These are phyloP conservation scores for Thereva nobilitata DNA, from an alignment of 2,888 invertebrate species.

Conservation along the genomic window DNA sequence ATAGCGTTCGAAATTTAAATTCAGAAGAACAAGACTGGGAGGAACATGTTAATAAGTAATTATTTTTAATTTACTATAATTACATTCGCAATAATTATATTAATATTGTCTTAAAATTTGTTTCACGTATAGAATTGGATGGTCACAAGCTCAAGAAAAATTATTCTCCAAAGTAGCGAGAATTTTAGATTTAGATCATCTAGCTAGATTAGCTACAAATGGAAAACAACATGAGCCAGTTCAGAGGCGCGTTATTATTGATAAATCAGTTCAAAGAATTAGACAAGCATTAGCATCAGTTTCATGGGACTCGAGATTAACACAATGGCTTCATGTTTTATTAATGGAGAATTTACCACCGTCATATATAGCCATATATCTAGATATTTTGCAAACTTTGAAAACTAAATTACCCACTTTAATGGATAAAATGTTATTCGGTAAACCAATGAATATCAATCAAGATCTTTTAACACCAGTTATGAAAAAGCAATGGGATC, in stretches of 20 bases:
- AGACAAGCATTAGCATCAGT: constrained; percentile 70
- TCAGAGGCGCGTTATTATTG: constrained; percentile 69
- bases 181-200: constrained; percentile 68
- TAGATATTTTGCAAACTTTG: constrained; percentile 76
- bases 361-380: constrained; percentile 70
- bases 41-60: constrained; percentile 66
- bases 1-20: constrained; percentile 63
- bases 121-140: constrained; percentile 59
- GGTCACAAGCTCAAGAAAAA: constrained; percentile 68
- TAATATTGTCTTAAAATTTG: background rate
- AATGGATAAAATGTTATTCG: constrained; percentile 73
- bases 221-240: constrained; percentile 69
- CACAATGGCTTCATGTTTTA: constrained; percentile 77
- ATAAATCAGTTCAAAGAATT: constrained; percentile 70
- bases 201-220: constrained; percentile 66
- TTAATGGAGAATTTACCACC: constrained; percentile 70
- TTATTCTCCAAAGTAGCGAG: constrained; percentile 69
- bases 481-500: constrained; percentile 70
- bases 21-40: constrained; percentile 69
- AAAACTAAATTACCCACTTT: constrained; percentile 71
- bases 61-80: background rate
- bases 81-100: background rate
- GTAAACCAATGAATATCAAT: constrained; percentile 61
- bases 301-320: constrained; percentile 73
- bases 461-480: constrained; percentile 69